Percentiles rank a stretch among this genome's conserved stretches.
Conservation (phyloP, 2,888 invertebrate genomes). For the Orthosia incerta region DNA sequence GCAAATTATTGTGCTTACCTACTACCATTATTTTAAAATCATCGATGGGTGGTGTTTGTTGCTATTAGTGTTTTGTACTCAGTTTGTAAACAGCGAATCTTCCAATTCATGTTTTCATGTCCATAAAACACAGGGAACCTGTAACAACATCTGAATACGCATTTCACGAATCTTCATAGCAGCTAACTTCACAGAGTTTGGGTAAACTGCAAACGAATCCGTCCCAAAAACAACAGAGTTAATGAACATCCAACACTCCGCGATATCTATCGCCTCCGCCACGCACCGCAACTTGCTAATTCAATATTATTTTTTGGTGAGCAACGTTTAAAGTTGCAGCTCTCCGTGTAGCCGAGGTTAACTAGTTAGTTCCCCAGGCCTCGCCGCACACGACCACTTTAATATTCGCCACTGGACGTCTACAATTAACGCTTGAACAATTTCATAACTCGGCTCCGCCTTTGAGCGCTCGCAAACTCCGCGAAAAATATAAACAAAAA, state of each 20-base stretch:
- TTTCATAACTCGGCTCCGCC: constrained; percentile 89
- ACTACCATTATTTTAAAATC: constrained; percentile 23
- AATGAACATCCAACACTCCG: constrained; percentile 68
- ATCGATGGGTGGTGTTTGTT: background rate
- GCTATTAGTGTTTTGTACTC: background rate
- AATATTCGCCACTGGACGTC: constrained; percentile 90
- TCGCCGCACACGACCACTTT: constrained; percentile 81
- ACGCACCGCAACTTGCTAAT: constrained; percentile 76
- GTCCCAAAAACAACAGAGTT: constrained; percentile 45
- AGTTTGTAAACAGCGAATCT: background rate
- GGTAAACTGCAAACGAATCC: constrained; percentile 43
- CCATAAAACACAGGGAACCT: background rate
- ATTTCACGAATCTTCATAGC: constrained; percentile 2
- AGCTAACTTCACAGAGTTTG: constrained; percentile 7
- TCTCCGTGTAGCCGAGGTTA: constrained; percentile 79
- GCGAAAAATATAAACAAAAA: constrained; percentile 77
- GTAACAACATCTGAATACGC: background rate
- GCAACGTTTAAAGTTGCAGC: constrained; percentile 74
- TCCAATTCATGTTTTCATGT: background rate
- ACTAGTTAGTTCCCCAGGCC: constrained; percentile 85
- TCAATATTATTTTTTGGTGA: constrained; percentile 83
- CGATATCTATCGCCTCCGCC: constrained; percentile 67
- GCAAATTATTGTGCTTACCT: constrained; percentile 25
- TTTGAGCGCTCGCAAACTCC: constrained; percentile 84
- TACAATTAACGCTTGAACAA: constrained; percentile 90